These are phyloP conservation scores for Ailurus styani DNA, from an alignment of 2,113 vertebrate genomes.

Conservation along the genomic window DNA sequence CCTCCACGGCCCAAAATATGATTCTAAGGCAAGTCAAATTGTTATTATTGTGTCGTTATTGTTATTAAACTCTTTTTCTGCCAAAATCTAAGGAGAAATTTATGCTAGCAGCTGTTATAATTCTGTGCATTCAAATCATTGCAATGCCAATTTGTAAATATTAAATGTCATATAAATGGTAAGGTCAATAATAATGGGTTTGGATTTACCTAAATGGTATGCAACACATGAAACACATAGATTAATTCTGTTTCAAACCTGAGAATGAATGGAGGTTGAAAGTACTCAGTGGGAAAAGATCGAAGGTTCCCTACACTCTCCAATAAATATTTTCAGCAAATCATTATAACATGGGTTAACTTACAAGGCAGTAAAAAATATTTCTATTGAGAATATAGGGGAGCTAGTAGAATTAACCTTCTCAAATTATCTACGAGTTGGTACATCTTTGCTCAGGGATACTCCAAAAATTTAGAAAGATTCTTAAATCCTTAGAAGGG, in stretches of 20 bases:
- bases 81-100: neutral
- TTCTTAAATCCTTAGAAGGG: neutral
- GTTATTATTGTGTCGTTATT: neutral
- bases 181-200: neutral
- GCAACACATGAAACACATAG: neutral
- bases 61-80: neutral
- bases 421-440: neutral
- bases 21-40: neutral
- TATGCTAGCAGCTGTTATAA: neutral
- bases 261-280: neutral
- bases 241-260: neutral
- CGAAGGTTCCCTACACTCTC: neutral
- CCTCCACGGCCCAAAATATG: neutral
- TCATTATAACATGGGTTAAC: neutral
- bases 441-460: neutral
- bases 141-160: neutral
- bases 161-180: neutral
- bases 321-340: neutral
- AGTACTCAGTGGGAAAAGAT: neutral
- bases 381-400: neutral
- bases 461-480: neutral
- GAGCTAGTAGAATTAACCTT: neutral
- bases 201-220: neutral
- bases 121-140: conserved; percentile 2
- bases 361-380: neutral